Conservation (phyloP, 2,888 invertebrate species). For the Strigamia transsilvanica region DNA sequence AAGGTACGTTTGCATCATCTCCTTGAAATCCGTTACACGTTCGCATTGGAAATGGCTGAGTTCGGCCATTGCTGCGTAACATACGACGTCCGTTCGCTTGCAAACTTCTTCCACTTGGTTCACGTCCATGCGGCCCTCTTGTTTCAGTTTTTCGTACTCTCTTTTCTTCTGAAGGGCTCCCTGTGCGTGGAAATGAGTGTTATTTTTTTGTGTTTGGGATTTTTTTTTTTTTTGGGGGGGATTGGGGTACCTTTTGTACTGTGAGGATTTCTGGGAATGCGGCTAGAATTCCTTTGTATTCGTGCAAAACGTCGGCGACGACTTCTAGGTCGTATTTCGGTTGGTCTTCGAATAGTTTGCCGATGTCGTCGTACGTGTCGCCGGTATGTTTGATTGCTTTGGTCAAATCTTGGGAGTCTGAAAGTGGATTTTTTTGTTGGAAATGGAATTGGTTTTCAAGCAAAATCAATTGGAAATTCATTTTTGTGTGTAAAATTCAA, state of each 20-base stretch:
- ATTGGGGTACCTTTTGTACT: slow-evolving; percentile 77
- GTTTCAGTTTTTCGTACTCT: slow-evolving; percentile 82
- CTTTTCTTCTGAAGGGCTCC: slow-evolving; percentile 85
- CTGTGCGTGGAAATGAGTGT: slow-evolving; percentile 59
- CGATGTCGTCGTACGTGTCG: slow-evolving; percentile 88
- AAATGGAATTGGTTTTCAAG: not conserved
- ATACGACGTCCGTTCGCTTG: slow-evolving; percentile 87
- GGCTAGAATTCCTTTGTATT: slow-evolving; percentile 91
- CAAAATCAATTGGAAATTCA: no score
- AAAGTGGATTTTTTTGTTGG: no score
- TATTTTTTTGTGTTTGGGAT: not conserved
- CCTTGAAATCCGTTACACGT: slow-evolving; percentile 83
- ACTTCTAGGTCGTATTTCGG: slow-evolving; percentile 90
- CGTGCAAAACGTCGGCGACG: slow-evolving; percentile 86
- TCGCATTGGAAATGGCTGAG: slow-evolving; percentile 91
- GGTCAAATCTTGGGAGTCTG: slow-evolving; percentile 68
- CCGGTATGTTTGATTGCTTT: slow-evolving; percentile 86
- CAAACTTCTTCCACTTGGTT: slow-evolving; percentile 81
- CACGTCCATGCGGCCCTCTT: slow-evolving; percentile 84
- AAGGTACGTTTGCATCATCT: slow-evolving; percentile 85
- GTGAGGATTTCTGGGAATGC: slow-evolving; percentile 89
- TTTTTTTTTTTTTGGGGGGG: not conserved
- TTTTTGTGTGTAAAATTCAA: not conserved
- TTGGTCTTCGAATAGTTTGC: slow-evolving; percentile 88
- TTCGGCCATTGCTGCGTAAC: slow-evolving; percentile 93